A percentile compares a stretch with the other conserved stretches of the same genome.
These are phyloP conservation scores for Athrips mouffetella DNA, from an alignment of 2,888 invertebrate genomes.

Conservation along the genomic window DNA sequence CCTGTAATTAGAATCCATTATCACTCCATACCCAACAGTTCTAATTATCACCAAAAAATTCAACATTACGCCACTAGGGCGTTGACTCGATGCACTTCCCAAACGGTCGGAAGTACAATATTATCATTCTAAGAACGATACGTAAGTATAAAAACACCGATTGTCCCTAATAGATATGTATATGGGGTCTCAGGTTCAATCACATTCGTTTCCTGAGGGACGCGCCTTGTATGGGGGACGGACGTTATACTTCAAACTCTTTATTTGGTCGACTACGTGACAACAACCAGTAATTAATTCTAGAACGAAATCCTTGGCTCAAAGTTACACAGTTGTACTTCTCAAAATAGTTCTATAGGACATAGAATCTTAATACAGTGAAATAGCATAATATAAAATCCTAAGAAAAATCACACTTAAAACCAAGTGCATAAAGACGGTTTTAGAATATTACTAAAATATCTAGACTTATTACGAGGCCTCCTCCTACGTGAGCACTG, in stretches of 20 bases:
- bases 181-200: constrained; percentile 46
- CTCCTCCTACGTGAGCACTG: constrained; percentile 68
- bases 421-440: constrained; percentile 44
- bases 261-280: constrained; percentile 73
- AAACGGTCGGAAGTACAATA: constrained; percentile 63
- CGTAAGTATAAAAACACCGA: constrained; percentile 39
- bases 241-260: constrained; percentile 47
- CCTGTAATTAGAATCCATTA: background rate
- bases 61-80: background rate
- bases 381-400: too few relatives aligned
- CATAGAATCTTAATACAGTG: too few relatives aligned
- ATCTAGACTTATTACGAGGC: constrained; percentile 59
- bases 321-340: too few relatives aligned
- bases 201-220: constrained; percentile 68
- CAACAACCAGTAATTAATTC: constrained; percentile 70
- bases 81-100: constrained; percentile 50
- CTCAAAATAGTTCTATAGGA: too few relatives aligned
- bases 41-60: background rate
- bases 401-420: constrained; percentile 51
- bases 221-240: constrained; percentile 55
- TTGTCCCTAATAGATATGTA: constrained; percentile 31
- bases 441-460: constrained; percentile 44
- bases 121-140: constrained; percentile 46
- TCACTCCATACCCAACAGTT: background rate
- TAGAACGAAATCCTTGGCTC: constrained; percentile 62